These are phyloP conservation scores for Limnothrissa miodon DNA, from an alignment of 2,113 vertebrate genomes.

Conservation along the genomic window DNA sequence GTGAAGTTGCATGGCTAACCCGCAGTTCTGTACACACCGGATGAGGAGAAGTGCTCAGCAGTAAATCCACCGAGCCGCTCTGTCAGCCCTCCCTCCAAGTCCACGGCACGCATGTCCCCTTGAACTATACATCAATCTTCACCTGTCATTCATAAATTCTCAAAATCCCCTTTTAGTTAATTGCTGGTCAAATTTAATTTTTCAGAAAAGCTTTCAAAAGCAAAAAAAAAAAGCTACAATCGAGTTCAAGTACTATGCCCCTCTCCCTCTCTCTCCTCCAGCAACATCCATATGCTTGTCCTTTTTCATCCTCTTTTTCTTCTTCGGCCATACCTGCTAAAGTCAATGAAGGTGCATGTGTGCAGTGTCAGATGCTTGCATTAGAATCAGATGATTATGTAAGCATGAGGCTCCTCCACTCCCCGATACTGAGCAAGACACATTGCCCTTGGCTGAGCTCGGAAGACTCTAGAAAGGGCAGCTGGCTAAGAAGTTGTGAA, in stretches of 20 bases:
- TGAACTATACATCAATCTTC: constrained; percentile 49
- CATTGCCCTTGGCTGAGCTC: constrained; percentile 48
- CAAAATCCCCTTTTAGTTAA: constrained; percentile 59
- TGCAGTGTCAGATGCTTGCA: constrained; percentile 48
- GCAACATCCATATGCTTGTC: background rate
- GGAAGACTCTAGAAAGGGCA: constrained; percentile 51
- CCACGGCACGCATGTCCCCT: constrained; percentile 13
- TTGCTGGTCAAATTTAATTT: constrained; percentile 60
- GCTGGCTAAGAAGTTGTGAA: constrained; percentile 52
- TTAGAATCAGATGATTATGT: constrained; percentile 56
- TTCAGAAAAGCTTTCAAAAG: constrained; percentile 55
- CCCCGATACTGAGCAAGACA: constrained; percentile 44
- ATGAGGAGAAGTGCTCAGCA: constrained; percentile 26
- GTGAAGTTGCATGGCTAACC: background rate
- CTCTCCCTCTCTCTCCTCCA: constrained; percentile 12
- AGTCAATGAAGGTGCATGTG: constrained; percentile 22
- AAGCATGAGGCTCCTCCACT: constrained; percentile 46
- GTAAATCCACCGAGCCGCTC: constrained; percentile 43
- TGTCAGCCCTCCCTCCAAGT: background rate
- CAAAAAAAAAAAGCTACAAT: background rate
- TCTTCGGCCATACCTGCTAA: background rate
- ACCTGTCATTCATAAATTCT: constrained; percentile 55
- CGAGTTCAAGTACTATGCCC: background rate
- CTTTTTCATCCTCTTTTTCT: background rate
- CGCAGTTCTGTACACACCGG: constrained; percentile 4